phyloP scores from a whole-genome alignment of 1,140 invertebrate species.

The Lepeophtheirus salmonis region DNA sequence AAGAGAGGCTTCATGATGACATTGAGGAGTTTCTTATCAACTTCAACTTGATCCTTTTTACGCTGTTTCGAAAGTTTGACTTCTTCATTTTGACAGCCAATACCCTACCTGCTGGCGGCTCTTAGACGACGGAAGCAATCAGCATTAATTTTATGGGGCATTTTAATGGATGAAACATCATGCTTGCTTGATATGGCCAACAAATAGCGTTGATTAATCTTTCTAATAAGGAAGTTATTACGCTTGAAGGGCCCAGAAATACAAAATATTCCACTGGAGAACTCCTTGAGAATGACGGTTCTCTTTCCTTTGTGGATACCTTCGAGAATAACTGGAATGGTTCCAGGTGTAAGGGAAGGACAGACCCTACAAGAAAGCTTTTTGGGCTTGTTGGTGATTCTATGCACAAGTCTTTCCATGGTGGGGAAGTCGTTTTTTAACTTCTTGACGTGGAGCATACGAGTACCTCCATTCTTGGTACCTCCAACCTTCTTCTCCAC shows the following conservation, averaged over 20 bases:
- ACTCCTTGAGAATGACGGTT: slow-evolving; percentile 64
- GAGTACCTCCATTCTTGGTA: slow-evolving; percentile 81
- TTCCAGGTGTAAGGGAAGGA: slow-evolving; percentile 61
- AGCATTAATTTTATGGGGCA: slow-evolving; percentile 73
- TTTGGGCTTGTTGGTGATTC: slow-evolving; percentile 23
- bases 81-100: slow-evolving; percentile 65
- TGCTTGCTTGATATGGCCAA: slow-evolving; percentile 83
- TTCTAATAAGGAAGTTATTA: slow-evolving; percentile 77
- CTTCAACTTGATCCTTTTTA: slow-evolving; percentile 63
- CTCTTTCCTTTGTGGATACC: slow-evolving; percentile 87
- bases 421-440: slow-evolving; percentile 56
- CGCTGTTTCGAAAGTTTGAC: slow-evolving; percentile 70
- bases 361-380: slow-evolving; percentile 52
- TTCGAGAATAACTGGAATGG: slow-evolving; percentile 77
- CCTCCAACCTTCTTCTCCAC: slow-evolving; percentile 74
- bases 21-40: slow-evolving; percentile 43
- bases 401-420: slow-evolving; percentile 30
- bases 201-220: slow-evolving; percentile 83
- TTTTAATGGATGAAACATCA: slow-evolving; percentile 53
- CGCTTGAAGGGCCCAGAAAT: slow-evolving; percentile 69
- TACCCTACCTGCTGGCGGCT: slow-evolving; percentile 60
- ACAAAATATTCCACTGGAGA: slow-evolving; percentile 71
- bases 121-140: slow-evolving; percentile 68
- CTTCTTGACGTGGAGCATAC: slow-evolving; percentile 59
- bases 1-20: slow-evolving; percentile 62